These are phyloP conservation scores for Lethenteron camtschaticum DNA, from an alignment of 2,113 vertebrate species.

Conservation along the genomic window DNA sequence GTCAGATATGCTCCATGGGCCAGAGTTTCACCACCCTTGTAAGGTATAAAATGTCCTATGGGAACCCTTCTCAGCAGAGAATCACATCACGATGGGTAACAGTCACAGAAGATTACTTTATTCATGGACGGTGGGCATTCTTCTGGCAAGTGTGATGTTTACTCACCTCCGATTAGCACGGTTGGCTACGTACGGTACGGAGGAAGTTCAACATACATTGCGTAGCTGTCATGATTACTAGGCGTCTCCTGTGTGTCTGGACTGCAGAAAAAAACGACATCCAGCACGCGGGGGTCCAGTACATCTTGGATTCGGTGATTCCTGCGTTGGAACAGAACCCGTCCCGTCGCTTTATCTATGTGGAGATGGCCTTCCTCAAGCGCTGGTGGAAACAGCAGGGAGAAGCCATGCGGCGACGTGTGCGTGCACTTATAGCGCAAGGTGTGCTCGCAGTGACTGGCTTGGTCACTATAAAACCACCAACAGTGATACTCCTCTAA, in stretches of 20 bases:
- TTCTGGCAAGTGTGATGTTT: background rate
- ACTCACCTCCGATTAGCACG: too few species aligned
- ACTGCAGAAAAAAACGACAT: conserved; percentile 24
- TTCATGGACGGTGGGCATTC: background rate
- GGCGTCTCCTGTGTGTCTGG: background rate
- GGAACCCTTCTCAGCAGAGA: background rate
- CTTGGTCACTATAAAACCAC: too few species aligned
- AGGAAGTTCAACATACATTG: background rate
- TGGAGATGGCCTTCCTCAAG: conserved; percentile 57
- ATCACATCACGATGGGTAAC: background rate
- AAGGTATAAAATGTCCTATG: background rate
- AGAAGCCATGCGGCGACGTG: conserved; percentile 13
- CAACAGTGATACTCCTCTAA: background rate
- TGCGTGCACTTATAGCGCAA: too few species aligned
- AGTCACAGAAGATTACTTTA: background rate
- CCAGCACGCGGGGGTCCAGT: conserved; percentile 61
- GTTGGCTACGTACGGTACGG: background rate
- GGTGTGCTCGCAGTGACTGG: too few species aligned
- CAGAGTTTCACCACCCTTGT: background rate
- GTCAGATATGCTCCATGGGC: background rate
- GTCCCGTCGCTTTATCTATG: conserved; percentile 47
- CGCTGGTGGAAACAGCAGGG: conserved; percentile 58
- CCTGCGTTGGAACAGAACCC: conserved; percentile 31
- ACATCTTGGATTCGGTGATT: conserved; percentile 70
- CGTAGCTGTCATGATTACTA: background rate